These are phyloP conservation scores for Girardinus metallicus DNA, from an alignment of 2,797 vertebrate genomes.

Conservation along the genomic window DNA sequence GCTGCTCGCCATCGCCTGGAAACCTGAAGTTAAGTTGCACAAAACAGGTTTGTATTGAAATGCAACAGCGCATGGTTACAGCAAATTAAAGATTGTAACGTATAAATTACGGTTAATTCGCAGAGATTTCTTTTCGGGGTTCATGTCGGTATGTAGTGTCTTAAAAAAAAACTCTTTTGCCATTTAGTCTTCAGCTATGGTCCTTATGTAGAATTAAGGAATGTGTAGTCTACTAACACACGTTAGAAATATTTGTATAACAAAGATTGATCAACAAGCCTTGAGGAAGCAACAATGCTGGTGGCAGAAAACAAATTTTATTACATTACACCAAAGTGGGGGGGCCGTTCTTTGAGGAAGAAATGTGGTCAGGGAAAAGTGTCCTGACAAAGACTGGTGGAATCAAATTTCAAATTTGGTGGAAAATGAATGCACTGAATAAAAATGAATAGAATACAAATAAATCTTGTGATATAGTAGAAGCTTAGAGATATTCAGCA, in stretches of 20 bases:
- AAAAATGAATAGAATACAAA: not conserved
- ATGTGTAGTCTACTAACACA: not conserved
- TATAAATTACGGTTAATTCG: not conserved
- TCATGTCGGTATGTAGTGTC: not conserved
- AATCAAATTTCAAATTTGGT: not conserved
- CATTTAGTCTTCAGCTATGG: not conserved
- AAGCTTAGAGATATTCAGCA: not conserved
- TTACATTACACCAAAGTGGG: too few species aligned
- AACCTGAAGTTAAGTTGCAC: constrained; percentile 20
- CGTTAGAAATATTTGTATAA: not conserved
- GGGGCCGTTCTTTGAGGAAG: not conserved
- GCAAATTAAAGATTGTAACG: too few species aligned
- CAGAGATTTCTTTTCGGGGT: not conserved
- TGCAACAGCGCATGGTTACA: not conserved
- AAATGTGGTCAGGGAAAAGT: not conserved
- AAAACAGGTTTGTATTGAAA: constrained; percentile 15
- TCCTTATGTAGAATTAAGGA: not conserved
- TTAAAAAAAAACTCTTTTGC: not conserved
- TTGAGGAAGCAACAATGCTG: not conserved
- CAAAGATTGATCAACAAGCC: not conserved
- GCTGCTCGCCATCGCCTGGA: constrained; percentile 26
- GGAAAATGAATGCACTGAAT: not conserved
- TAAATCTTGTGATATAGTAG: not conserved
- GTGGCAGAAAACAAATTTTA: not conserved
- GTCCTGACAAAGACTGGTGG: not conserved